A percentile compares a stretch with the other conserved stretches of the same genome.
Conservation (phyloP, 2,888 invertebrate species). For the Heteropelma amictum region DNA sequence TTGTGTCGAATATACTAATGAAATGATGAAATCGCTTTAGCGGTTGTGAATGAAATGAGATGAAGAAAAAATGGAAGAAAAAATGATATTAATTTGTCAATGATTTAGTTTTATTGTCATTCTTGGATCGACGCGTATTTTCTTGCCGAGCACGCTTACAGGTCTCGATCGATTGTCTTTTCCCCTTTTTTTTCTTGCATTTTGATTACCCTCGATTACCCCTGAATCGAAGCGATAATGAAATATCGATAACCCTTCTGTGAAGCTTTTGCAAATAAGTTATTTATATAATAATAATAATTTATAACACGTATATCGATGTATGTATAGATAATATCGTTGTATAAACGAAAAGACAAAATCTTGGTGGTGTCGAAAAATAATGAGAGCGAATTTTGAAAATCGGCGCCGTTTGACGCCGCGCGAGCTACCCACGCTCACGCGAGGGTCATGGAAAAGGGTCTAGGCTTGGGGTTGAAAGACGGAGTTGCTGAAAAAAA, state of each 20-base stretch:
- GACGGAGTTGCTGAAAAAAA: slow-evolving; percentile 82
- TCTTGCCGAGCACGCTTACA: slow-evolving; percentile 21
- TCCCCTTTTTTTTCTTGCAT: background rate
- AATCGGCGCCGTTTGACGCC: slow-evolving; percentile 62
- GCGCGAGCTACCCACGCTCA: slow-evolving; percentile 77
- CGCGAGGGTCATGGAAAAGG: slow-evolving; percentile 80
- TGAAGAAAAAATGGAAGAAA: slow-evolving; percentile 12
- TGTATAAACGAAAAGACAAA: slow-evolving; percentile 51
- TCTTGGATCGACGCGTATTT: slow-evolving; percentile 17
- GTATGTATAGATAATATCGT: slow-evolving; percentile 14
- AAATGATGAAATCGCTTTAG: slow-evolving; percentile 23
- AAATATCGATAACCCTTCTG: slow-evolving; percentile 24
- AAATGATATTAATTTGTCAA: slow-evolving; percentile 34
- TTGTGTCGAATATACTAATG: slow-evolving; percentile 19
- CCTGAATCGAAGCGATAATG: background rate
- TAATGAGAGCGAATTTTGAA: slow-evolving; percentile 29
- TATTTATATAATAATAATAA: slow-evolving; percentile 40
- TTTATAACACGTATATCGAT: slow-evolving; percentile 41
- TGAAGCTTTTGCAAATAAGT: slow-evolving; percentile 18
- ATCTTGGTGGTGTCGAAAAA: slow-evolving; percentile 24
- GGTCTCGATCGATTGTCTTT: slow-evolving; percentile 9
- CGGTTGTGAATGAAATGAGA: no score
- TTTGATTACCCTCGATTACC: background rate
- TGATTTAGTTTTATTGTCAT: slow-evolving; percentile 33
- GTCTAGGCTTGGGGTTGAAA: slow-evolving; percentile 82